phyloP scores from a whole-genome alignment of 2,888 invertebrate genomes.

The Branchinecta sandiegonensis region DNA sequence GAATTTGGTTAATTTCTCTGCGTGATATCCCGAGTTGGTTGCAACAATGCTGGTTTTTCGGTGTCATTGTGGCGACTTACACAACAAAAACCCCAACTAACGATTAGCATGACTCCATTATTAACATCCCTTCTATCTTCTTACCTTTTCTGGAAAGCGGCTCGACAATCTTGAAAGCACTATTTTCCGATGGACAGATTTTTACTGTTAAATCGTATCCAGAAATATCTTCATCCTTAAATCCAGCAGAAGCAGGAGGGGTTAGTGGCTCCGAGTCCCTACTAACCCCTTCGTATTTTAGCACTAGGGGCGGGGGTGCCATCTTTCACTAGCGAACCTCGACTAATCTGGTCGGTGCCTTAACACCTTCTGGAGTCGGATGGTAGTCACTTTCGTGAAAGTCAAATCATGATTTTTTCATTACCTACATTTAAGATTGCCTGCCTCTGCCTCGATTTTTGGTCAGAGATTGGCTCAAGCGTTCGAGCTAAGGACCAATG shows the following conservation, averaged over 20 bases:
- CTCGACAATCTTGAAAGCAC: background rate
- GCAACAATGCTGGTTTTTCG: slow-evolving; percentile 26
- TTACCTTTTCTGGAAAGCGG: slow-evolving; percentile 1
- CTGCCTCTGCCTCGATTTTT: slow-evolving; percentile 8
- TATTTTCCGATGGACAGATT: slow-evolving; percentile 3
- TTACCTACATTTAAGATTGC: background rate
- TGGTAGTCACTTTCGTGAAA: background rate
- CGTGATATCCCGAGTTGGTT: background rate
- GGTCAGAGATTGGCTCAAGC: background rate
- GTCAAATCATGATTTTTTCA: background rate
- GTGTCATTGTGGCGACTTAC: slow-evolving; percentile 45
- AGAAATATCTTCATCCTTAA: background rate
- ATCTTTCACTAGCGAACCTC: background rate
- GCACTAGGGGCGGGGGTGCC: background rate
- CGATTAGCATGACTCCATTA: too few relatives aligned
- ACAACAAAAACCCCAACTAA: too few relatives aligned
- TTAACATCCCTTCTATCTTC: background rate
- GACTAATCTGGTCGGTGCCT: background rate
- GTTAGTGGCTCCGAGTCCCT: background rate
- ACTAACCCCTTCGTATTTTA: background rate
- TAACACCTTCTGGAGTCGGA: slow-evolving; percentile 10
- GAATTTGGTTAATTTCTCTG: background rate
- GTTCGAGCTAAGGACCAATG: background rate
- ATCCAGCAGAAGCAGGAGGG: background rate
- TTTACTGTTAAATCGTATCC: background rate